Conservation (phyloP, 2,888 invertebrate species). For the Diadromus collaris region DNA sequence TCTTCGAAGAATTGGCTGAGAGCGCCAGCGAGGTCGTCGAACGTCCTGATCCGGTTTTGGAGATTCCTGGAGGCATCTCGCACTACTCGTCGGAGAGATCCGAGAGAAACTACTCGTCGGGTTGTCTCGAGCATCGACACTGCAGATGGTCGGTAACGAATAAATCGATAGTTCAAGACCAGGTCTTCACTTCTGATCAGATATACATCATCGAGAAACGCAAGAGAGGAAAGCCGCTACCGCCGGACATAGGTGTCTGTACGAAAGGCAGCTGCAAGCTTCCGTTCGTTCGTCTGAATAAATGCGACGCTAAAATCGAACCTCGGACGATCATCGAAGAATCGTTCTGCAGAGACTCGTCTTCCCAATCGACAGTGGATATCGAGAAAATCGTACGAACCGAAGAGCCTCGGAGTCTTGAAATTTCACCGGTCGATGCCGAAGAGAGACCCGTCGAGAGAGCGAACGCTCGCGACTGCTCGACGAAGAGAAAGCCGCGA, state of each 20-base stretch:
- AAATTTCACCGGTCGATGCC: background rate
- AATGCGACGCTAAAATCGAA: conserved; percentile 47
- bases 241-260: conserved; percentile 30
- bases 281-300: conserved; percentile 56
- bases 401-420: background rate
- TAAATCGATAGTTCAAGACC: conserved; percentile 38
- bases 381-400: background rate
- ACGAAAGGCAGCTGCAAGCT: conserved; percentile 53
- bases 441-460: background rate
- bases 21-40: conserved; percentile 12
- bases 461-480: background rate
- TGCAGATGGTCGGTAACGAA: conserved; percentile 45
- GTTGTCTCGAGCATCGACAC: conserved; percentile 56
- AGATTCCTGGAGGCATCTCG: conserved; percentile 37
- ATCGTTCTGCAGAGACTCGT: background rate
- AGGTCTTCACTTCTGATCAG: conserved; percentile 56
- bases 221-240: conserved; percentile 31
- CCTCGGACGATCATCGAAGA: background rate
- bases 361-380: background rate
- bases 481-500: background rate
- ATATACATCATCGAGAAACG: conserved; percentile 64
- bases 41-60: background rate
- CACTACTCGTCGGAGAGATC: conserved; percentile 58
- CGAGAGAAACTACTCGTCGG: conserved; percentile 38
- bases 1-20: conserved; percentile 30